These are phyloP conservation scores for Balaenoptera acutorostrata DNA, from an alignment of 2,113 vertebrate species.

Conservation along the genomic window DNA sequence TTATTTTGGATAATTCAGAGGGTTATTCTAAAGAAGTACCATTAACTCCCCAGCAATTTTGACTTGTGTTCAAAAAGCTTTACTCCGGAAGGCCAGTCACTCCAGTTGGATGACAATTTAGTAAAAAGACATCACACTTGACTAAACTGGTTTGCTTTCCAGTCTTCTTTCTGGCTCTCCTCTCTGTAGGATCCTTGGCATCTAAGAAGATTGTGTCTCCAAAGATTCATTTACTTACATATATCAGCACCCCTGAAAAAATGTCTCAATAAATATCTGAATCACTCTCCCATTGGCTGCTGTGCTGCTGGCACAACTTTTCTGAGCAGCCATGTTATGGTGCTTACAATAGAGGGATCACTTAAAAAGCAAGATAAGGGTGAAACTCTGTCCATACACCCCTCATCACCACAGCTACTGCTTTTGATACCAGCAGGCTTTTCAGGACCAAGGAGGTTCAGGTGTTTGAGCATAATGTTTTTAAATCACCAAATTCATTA, in stretches of 20 bases:
- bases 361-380: background rate
- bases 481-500: background rate
- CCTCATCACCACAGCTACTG: background rate
- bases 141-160: constrained; percentile 18
- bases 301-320: background rate
- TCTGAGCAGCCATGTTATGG: background rate
- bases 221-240: background rate
- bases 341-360: background rate
- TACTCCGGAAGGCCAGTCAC: constrained; percentile 11
- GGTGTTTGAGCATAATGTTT: background rate
- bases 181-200: background rate
- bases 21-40: constrained; percentile 46
- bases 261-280: background rate
- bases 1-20: constrained; percentile 65
- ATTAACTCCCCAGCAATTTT: constrained; percentile 48
- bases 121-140: constrained; percentile 20
- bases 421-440: background rate
- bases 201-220: background rate
- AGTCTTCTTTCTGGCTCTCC: background rate
- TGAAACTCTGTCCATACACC: background rate
- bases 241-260: background rate
- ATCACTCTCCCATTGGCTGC: background rate
- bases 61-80: constrained; percentile 45
- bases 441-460: background rate
- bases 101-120: constrained; percentile 1